phyloP scores from a whole-genome alignment of 2,888 invertebrate genomes.

The Caenorhabditis angaria region DNA sequence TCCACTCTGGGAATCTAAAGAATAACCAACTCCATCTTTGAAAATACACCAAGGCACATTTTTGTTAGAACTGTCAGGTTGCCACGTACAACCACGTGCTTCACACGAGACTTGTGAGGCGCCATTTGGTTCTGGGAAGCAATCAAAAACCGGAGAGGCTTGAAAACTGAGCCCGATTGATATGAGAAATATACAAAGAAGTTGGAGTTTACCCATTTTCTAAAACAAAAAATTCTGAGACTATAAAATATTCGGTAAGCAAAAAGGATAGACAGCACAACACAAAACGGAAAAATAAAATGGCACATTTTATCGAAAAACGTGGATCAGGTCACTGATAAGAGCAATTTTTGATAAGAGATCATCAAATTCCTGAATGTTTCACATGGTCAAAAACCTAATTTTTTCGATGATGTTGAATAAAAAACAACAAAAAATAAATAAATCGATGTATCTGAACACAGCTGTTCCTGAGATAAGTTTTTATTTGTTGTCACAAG shows the following conservation, averaged over 20 bases:
- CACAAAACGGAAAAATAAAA: background rate
- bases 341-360: background rate
- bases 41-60: slow-evolving; percentile 60
- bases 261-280: background rate
- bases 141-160: slow-evolving; percentile 52
- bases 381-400: background rate
- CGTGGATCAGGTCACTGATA: slow-evolving; percentile 4
- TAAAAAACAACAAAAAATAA: background rate
- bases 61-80: slow-evolving; percentile 26
- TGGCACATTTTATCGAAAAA: background rate
- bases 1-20: slow-evolving; percentile 29
- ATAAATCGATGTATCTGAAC: background rate
- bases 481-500: too few relatives aligned
- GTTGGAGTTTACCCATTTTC: slow-evolving; percentile 13
- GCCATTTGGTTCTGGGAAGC: slow-evolving; percentile 57
- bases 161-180: slow-evolving; percentile 3
- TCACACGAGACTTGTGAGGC: slow-evolving; percentile 52
- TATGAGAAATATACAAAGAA: slow-evolving; percentile 12
- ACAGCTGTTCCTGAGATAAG: background rate
- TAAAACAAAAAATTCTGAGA: too few relatives aligned
- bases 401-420: too few relatives aligned
- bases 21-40: slow-evolving; percentile 58
- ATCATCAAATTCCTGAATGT: background rate
- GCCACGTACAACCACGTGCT: slow-evolving; percentile 61
- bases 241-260: too few relatives aligned